Percentiles rank a stretch among this genome's conserved stretches.
Evolutionary conservation across 2,113 vertebrate species (phyloP).

Genomic region (Chamaea fasciata): DNA sequence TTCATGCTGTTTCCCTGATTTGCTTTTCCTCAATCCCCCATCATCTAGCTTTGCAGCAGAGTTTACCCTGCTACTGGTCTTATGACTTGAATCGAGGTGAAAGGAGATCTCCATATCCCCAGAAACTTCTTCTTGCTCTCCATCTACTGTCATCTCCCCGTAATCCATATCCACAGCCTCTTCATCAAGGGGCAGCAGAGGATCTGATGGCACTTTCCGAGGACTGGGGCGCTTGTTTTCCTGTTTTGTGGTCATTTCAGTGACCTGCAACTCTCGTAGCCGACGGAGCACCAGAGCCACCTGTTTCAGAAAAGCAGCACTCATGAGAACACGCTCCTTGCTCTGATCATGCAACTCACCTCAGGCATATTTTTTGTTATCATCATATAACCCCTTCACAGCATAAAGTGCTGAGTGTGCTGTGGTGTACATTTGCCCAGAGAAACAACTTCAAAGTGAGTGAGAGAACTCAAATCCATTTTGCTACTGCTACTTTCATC

Average conservation of each 20-base stretch:
- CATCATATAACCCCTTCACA: neutral
- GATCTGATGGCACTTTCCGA: constrained; percentile 80
- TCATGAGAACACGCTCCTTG: neutral
- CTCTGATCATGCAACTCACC: neutral
- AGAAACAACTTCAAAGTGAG: neutral
- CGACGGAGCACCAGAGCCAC: constrained; percentile 94
- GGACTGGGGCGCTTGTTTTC: constrained; percentile 89
- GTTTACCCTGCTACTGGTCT: constrained; percentile 80
- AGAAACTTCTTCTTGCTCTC: constrained; percentile 72
- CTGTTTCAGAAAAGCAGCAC: constrained; percentile 65
- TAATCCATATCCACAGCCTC: constrained; percentile 94
- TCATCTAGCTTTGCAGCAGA: constrained; percentile 79
- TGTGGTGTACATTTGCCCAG: neutral
- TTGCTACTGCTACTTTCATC: neutral
- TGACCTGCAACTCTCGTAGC: constrained; percentile 88
- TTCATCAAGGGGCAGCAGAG: constrained; percentile 89
- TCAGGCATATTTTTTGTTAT: neutral
- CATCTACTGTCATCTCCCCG: constrained; percentile 77
- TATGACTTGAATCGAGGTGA: constrained; percentile 81
- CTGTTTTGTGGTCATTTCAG: constrained; percentile 81
- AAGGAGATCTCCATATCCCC: constrained; percentile 84
- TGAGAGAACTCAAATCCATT: neutral
- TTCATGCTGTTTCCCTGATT: constrained; percentile 77
- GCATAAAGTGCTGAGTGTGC: neutral
- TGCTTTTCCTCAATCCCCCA: constrained; percentile 63